A percentile compares a stretch with the other conserved stretches of the same genome.
Evolutionary conservation across 2,888 invertebrate species (phyloP).

Genomic region (Agonum fuliginosum): DNA sequence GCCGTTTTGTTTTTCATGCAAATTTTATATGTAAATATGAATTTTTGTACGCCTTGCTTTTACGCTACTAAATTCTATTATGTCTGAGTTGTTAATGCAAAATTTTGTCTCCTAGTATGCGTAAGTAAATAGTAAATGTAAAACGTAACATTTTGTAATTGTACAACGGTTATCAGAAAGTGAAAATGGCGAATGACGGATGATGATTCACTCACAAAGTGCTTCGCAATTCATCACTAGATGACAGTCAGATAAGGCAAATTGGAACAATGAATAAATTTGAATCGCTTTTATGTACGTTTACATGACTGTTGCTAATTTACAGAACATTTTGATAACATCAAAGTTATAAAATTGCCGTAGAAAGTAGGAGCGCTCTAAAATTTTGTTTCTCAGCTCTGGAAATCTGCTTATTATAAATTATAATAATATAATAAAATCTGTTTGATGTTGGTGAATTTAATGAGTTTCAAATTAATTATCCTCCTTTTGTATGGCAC

Average conservation of each 20-base stretch:
- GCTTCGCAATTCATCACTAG: constrained; percentile 35
- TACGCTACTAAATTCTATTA: too few relatives aligned
- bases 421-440: not conserved
- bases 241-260: constrained; percentile 42
- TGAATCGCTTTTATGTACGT: constrained; percentile 42
- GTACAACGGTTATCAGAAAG: constrained; percentile 22
- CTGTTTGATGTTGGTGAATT: too few relatives aligned
- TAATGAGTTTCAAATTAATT: too few relatives aligned
- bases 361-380: not conserved
- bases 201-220: constrained; percentile 37
- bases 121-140: not conserved
- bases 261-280: constrained; percentile 49
- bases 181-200: constrained; percentile 32
- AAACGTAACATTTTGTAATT: constrained; percentile 23
- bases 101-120: too few relatives aligned
- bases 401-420: constrained; percentile 14
- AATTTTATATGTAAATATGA: too few relatives aligned
- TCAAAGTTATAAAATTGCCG: constrained; percentile 2
- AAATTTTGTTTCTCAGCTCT: not conserved
- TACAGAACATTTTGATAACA: constrained; percentile 44
- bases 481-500: too few relatives aligned
- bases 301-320: constrained; percentile 46
- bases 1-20: too few relatives aligned
- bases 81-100: too few relatives aligned
- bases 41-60: too few relatives aligned